Base-by-base conservation (phyloP, 2,797 vertebrate genomes). In the Monodelphis domestica region DNA sequence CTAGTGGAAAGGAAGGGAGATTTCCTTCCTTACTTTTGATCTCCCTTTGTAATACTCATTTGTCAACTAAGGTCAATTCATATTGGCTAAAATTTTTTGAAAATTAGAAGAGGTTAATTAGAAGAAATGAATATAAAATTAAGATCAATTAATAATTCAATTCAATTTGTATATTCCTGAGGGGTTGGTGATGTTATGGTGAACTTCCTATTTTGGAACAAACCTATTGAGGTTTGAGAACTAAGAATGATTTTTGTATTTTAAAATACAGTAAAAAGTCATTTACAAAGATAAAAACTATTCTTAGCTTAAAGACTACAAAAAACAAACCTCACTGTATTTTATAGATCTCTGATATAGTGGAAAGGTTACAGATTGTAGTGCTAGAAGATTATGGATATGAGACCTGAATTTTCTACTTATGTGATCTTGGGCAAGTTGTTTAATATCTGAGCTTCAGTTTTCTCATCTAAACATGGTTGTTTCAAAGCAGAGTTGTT, bases 81-180 rank as follows among this genome's bases (percentile, higher is more conserved):
- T 50, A 24, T 56, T n/a, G 52, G 0, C 55, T 92, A 91, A 45
- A 88, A 30, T 70, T 95, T 93, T 88, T 57, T 87, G 88, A 90
- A 24, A 92, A 94, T 88, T 52, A 56, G 17, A 57, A 54, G 24
- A 52, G 21, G 54, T 53, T 57, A 54, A n/a, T n/a, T n/a, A 88
- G 45, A 24, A 90, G 56, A 87, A 78, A 91, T 70, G 53, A 50
- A 50, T 53, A n/a, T 7, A 24, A 57, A 87, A 87, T 14, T 54
- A 53, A 89, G 50, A 54, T 9, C 56, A 78, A 78, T 63, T 29
- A 63, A 15, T 15, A 63, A 5, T 15, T n/a, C n/a, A 45, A 17
- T 78, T 38, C 33, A 21, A 14, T 45, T 38, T 78, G 38, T n/a
- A n/a, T n/a, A n/a, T n/a, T n/a, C n/a, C n/a, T n/a, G n/a, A n/a